Evolutionary conservation across 2,113 vertebrate genomes (phyloP), one percentile per base, ranked within the genome.

Genomic region (Eublepharis macularius): DNA sequence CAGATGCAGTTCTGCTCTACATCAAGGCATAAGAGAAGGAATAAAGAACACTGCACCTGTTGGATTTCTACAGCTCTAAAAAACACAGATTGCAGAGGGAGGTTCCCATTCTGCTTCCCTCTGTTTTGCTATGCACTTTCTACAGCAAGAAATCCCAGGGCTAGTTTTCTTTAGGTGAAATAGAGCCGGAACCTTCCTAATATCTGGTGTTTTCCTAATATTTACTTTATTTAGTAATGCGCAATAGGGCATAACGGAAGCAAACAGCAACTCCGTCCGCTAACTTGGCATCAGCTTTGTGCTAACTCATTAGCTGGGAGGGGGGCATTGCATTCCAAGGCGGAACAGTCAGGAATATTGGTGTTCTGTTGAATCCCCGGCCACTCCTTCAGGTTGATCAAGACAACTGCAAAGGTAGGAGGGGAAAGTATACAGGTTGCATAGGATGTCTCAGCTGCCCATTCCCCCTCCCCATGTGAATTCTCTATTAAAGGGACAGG

Each of bases 211-310:
- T 6, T 63, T 70, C 39, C 1, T 36, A 36, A 36, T 69, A 29
- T 47, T 75, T 29, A 45, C 45, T 83, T 76, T 75, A 65, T 76
- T 83, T 76, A 65, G 24, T 60, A 83, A 63, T 76, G 47, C 65
- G 9, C 17, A 83, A 26, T 47, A 73, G 29, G 57, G 26, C 5
- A 8, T 54, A 60, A 75, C 21, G 57, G 41, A 9, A 76, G n/a
- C 39, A 63, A 32, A 24, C 51, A 63, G n/a, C 39, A 47, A 6
- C 4, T 11, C 16, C 41, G 19, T 13, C 51, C 16, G 47, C 32
- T 21, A 34, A 68, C 12, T 4, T 32, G 21, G 32, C 74, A 76
- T 29, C 4, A 51, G 7, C 74, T 51, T 29, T 47, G 12, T 34
- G 34, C 16, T 70, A 6, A 39, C 68, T 39, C 34, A 6, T 34